Conservation (phyloP, 2,888 invertebrate genomes). For the Drosophila acutilabella region DNA sequence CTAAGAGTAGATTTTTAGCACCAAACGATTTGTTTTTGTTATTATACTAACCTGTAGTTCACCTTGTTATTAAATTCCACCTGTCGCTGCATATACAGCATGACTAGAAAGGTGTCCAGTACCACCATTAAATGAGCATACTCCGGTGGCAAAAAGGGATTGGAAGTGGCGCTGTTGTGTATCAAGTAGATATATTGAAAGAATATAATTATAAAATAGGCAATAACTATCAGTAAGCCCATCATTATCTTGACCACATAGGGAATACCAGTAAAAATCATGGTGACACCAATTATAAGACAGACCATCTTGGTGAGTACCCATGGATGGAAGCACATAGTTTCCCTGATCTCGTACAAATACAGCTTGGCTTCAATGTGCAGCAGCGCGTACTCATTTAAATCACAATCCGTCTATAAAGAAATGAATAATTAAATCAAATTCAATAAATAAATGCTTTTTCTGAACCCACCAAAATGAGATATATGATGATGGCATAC, state of each 20-base stretch:
- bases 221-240: constrained; percentile 87
- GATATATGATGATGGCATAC: constrained; percentile 86
- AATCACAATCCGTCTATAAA: constrained; percentile 42
- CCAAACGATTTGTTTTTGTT: neutral
- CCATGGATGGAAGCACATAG: constrained; percentile 82
- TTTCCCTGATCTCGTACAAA: constrained; percentile 30
- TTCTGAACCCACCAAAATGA: constrained; percentile 42
- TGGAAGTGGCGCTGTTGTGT: constrained; percentile 88
- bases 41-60: constrained; percentile 88
- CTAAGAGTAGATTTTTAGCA: constrained; percentile 52
- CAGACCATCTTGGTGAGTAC: constrained; percentile 86
- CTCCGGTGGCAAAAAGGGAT: constrained; percentile 88
- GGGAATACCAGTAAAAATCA: constrained; percentile 93
- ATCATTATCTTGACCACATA: constrained; percentile 90
- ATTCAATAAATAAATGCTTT: neutral
- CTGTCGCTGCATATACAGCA: constrained; percentile 94
- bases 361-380: constrained; percentile 51
- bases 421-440: neutral
- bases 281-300: constrained; percentile 88
- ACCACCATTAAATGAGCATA: constrained; percentile 90
- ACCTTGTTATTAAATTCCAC: constrained; percentile 94
- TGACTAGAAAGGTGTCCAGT: constrained; percentile 89
- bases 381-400: constrained; percentile 30
- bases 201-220: constrained; percentile 89
- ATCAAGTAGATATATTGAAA: constrained; percentile 86